Percentiles rank a stretch among this genome's conserved stretches.
phyloP scores from a whole-genome alignment of 2,797 vertebrate genomes.

The Gymnothorax reevesii region DNA sequence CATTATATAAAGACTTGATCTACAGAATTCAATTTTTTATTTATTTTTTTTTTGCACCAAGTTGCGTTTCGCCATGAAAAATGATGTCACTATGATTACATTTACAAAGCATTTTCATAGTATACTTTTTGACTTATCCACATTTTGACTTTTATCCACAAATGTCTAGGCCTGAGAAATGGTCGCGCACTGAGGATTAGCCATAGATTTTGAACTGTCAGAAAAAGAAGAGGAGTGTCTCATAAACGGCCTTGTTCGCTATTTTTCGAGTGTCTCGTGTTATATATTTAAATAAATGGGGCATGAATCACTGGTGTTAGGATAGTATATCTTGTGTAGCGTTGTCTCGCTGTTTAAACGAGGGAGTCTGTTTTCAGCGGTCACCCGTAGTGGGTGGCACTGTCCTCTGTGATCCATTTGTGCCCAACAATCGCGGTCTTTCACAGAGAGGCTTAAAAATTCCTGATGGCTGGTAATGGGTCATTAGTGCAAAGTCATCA shows the following conservation, averaged over 20 bases:
- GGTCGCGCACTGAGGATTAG: constrained; percentile 13
- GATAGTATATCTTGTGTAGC: not conserved
- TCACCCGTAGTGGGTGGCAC: not conserved
- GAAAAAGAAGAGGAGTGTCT: not conserved
- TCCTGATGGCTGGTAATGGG: constrained; percentile 16
- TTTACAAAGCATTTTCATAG: no score
- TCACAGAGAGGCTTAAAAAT: constrained; percentile 14
- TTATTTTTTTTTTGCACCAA: not conserved
- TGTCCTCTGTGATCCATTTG: not conserved
- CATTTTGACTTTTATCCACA: no score
- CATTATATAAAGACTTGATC: not conserved
- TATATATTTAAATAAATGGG: not conserved
- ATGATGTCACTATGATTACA: not conserved
- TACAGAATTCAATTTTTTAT: not conserved
- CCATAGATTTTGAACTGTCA: not conserved
- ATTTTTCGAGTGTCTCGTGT: not conserved
- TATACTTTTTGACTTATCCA: not conserved
- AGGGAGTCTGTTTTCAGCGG: not conserved
- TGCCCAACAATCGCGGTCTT: not conserved
- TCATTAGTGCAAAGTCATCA: constrained; percentile 23
- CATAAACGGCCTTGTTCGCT: not conserved
- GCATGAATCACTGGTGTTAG: not conserved
- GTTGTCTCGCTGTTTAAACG: not conserved
- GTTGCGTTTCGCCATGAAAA: not conserved
- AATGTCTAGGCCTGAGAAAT: not conserved